Base-by-base conservation (phyloP, 2,113 vertebrate genomes). In the Brachyistius frenatus region DNA sequence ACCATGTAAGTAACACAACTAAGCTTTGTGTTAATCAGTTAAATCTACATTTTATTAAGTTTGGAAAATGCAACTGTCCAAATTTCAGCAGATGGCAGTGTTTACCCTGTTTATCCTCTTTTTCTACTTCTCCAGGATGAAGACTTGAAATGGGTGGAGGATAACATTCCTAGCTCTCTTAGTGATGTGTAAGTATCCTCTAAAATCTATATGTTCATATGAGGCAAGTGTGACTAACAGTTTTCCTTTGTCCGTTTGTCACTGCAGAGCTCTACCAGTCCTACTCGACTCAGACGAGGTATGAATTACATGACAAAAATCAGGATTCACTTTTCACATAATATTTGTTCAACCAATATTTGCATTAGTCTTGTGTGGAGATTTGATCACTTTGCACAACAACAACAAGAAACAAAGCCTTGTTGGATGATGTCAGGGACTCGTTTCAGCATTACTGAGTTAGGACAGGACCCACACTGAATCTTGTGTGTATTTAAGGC, bases 201-300 rank as follows among this genome's bases (percentile, higher is more conserved):
- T 68, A 14, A 39, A 15, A 47, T 56, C 14, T 4, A 15, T 55
- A 16, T 76, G 55, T 73, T 66, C 14, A 44, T 35, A 31, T 0
- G 30, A 5, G 23, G 23, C 31, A 30, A 8, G 23, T 61, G 36
- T 55, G 32, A 23, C 56, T 86, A 72, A 82, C 47, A 2, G 2
- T 36, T 0, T 66, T 23, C 74, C 4, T 81, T 4, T 1, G 78
- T 8, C 35, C 67, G 39, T 80, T 65, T 88, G 33, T 83, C 60
- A 23, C 58, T 65, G 33, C 85, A 96, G 95, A 80, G 95, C 95
- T 66, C 91, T 96, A 8, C 95, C 95, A 3, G 89, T 95, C 67
- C 91, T 96, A 76, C 92, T 96, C 0, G 95, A 96, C 89, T 96
- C 95, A 13, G 95, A 96, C 73, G 95, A 96, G 94, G 95, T 96